Conservation (phyloP, 2,888 invertebrate genomes). For the Andrena dorsata region DNA sequence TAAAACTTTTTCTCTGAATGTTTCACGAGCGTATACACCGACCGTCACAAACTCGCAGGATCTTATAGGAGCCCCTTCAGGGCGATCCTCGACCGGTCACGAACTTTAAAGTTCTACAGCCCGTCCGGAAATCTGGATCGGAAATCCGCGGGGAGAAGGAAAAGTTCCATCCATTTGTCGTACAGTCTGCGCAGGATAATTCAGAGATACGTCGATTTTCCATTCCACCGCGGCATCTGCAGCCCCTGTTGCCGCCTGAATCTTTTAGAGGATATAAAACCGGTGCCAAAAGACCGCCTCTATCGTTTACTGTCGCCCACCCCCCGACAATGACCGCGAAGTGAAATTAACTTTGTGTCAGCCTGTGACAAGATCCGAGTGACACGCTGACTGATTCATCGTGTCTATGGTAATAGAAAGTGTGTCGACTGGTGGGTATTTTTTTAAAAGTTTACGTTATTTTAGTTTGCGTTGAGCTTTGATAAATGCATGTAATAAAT, state of each 20-base stretch:
- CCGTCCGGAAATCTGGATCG: conserved; percentile 66
- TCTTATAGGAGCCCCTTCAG: conserved; percentile 66
- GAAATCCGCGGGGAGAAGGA: conserved; percentile 68
- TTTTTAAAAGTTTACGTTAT: too few species aligned
- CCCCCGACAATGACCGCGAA: neutral
- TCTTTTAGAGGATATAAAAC: conserved; percentile 67
- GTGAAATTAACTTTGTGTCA: conserved; percentile 34
- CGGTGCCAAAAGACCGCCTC: conserved; percentile 36
- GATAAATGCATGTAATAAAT: too few species aligned
- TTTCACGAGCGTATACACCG: conserved; percentile 67
- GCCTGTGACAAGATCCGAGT: neutral
- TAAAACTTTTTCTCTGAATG: conserved; percentile 69
- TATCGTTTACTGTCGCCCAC: neutral
- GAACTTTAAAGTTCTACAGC: conserved; percentile 68
- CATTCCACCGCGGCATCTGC: conserved; percentile 53
- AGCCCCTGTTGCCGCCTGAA: conserved; percentile 54
- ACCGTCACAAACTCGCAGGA: conserved; percentile 68
- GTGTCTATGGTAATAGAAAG: neutral
- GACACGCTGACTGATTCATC: neutral
- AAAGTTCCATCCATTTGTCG: conserved; percentile 68
- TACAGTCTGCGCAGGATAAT: conserved; percentile 68
- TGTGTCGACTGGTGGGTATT: too few species aligned
- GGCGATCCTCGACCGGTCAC: conserved; percentile 56
- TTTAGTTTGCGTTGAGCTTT: too few species aligned
- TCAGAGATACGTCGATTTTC: conserved; percentile 72